Evolutionary conservation across 2,113 vertebrate genomes (phyloP).

Genomic region (Cyanoliseus patagonus): DNA sequence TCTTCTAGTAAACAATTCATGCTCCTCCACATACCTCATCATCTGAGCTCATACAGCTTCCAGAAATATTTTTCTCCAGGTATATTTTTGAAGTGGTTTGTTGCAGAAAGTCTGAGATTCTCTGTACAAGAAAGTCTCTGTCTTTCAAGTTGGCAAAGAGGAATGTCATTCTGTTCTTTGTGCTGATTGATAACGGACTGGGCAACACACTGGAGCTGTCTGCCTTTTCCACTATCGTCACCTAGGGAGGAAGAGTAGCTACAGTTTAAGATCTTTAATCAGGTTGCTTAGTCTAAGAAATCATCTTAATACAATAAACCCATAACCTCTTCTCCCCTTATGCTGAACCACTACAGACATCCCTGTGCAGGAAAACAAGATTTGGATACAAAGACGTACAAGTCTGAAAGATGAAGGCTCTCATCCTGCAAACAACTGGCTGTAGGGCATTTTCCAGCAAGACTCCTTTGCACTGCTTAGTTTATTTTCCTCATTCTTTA

Average conservation of each 20-base stretch:
- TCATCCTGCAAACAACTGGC: neutral
- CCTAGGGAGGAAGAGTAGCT: slow-evolving; percentile 72
- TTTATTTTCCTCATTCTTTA: neutral
- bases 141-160: slow-evolving; percentile 97
- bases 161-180: slow-evolving; percentile 98
- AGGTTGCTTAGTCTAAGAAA: neutral
- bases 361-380: neutral
- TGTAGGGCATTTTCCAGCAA: neutral
- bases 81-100: slow-evolving; percentile 94
- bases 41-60: slow-evolving; percentile 89
- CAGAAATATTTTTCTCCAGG: slow-evolving; percentile 85
- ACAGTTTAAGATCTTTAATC: neutral
- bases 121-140: slow-evolving; percentile 95
- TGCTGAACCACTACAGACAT: neutral
- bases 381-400: neutral
- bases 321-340: neutral
- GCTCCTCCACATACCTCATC: slow-evolving; percentile 83
- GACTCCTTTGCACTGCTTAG: neutral
- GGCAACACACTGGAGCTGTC: slow-evolving; percentile 96
- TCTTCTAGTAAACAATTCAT: neutral
- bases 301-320: neutral
- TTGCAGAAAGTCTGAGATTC: slow-evolving; percentile 97
- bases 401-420: neutral
- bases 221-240: slow-evolving; percentile 97
- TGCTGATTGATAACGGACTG: slow-evolving; percentile 96